phyloP scores from a whole-genome alignment of 1,140 invertebrate genomes.

The Drosophila sp. region DNA sequence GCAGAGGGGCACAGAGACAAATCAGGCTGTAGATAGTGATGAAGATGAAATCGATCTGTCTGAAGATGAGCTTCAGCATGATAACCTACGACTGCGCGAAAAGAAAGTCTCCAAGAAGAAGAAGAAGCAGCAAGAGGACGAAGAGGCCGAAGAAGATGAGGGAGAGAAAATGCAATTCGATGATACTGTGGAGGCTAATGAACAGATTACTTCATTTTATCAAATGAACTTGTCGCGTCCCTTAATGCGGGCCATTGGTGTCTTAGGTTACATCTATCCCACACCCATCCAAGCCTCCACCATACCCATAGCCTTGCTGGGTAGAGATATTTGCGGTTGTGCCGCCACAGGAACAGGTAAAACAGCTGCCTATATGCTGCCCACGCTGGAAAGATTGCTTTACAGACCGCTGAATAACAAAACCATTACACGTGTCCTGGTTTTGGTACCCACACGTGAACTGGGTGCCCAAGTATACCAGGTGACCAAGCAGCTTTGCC shows the following conservation, averaged over 20 bases:
- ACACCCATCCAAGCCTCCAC: conserved; percentile 98
- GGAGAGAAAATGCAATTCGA: conserved; percentile 88
- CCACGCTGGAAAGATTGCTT: conserved; percentile 96
- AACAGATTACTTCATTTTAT: conserved; percentile 91
- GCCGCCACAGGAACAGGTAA: conserved; percentile 98
- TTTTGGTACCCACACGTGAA: conserved; percentile 98
- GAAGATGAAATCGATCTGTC: conserved; percentile 85
- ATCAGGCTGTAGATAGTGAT: conserved; percentile 66
- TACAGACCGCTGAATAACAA: conserved; percentile 88
- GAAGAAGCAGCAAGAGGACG: conserved; percentile 84
- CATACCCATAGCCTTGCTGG: conserved; percentile 95
- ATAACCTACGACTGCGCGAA: conserved; percentile 86
- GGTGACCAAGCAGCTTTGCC: conserved; percentile 95
- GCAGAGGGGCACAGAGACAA: conserved; percentile 84
- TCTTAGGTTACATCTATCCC: conserved; percentile 94
- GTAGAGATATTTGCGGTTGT: conserved; percentile 84
- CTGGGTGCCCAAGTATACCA: conserved; percentile 96
- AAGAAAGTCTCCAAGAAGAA: conserved; percentile 85
- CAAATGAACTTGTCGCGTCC: conserved; percentile 97
- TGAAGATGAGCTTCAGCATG: conserved; percentile 89
- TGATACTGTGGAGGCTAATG: conserved; percentile 87
- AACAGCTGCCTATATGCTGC: conserved; percentile 99
- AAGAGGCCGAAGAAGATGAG: conserved; percentile 84
- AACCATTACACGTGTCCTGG: conserved; percentile 92
- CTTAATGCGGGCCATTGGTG: conserved; percentile 93